A percentile compares a stretch with the other conserved stretches of the same genome.
Conservation (phyloP, 2,888 invertebrate species). For the Abrostola tripartita region DNA sequence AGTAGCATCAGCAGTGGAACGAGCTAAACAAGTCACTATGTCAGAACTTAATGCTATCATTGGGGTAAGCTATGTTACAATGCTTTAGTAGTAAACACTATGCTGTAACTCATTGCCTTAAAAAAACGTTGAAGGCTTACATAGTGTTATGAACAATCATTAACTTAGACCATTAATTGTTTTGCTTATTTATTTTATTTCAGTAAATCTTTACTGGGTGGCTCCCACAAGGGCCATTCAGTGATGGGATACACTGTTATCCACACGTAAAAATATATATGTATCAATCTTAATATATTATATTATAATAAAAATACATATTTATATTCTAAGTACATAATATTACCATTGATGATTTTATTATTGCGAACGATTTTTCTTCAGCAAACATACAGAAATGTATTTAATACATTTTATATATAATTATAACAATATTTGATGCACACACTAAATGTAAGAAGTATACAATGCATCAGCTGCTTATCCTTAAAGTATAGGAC, state of each 20-base stretch:
- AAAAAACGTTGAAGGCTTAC: slow-evolving; percentile 44
- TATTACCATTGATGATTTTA: background rate
- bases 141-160: slow-evolving; percentile 52
- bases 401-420: background rate
- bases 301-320: background rate
- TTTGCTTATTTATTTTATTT: slow-evolving; percentile 56
- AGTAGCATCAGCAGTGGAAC: slow-evolving; percentile 97
- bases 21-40: slow-evolving; percentile 99
- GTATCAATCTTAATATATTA: slow-evolving; percentile 28
- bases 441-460: background rate
- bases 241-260: slow-evolving; percentile 30
- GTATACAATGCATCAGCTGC: slow-evolving; percentile 8
- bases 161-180: slow-evolving; percentile 51
- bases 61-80: slow-evolving; percentile 92
- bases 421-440: slow-evolving; percentile 1
- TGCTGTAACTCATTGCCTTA: background rate
- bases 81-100: slow-evolving; percentile 13
- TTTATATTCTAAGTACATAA: slow-evolving; percentile 2
- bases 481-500: background rate
- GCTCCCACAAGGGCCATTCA: slow-evolving; percentile 19
- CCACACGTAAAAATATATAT: slow-evolving; percentile 41
- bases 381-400: background rate
- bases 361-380: background rate
- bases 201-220: slow-evolving; percentile 26
- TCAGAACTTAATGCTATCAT: slow-evolving; percentile 98